phyloP scores from a whole-genome alignment of 2,888 invertebrate species.

The Meiosimyza platycephala region DNA sequence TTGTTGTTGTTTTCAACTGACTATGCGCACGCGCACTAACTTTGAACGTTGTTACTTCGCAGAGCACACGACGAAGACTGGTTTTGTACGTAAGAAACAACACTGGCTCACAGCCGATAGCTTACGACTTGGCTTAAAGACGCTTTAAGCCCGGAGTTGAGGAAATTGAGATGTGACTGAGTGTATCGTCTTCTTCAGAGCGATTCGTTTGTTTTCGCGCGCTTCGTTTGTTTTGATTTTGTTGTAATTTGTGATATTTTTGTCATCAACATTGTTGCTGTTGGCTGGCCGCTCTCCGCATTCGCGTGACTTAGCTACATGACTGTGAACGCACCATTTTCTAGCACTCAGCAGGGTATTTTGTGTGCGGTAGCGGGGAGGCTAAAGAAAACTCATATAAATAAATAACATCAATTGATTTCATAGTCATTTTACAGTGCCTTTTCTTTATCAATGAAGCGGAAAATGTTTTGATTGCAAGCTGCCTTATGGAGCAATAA shows the following conservation, averaged over 20 bases:
- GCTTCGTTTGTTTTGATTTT: conserved; percentile 25
- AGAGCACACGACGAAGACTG: conserved; percentile 34
- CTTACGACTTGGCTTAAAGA: conserved; percentile 7
- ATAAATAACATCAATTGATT: no score
- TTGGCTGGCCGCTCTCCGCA: background rate
- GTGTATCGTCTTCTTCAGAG: background rate
- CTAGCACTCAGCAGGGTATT: no score
- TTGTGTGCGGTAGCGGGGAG: no score
- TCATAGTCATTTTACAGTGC: background rate
- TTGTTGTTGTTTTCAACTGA: no score
- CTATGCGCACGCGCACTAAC: no score
- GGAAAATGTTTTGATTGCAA: background rate
- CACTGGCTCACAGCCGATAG: conserved; percentile 1
- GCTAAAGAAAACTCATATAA: no score
- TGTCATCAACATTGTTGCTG: conserved; percentile 6
- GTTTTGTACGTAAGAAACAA: conserved; percentile 18
- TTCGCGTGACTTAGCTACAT: conserved; percentile 24
- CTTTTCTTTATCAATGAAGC: conserved; percentile 27
- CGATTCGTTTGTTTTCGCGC: conserved; percentile 18
- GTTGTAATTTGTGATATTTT: conserved; percentile 19
- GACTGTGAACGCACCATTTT: conserved; percentile 8
- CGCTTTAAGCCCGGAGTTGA: conserved; percentile 12
- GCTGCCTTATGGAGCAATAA: background rate
- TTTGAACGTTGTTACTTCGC: conserved; percentile 21
- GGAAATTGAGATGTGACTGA: background rate